A percentile compares a stretch with the other conserved stretches of the same genome.
Conservation (phyloP, 2,797 vertebrate species). For the Acrossocheilus fasciatus region DNA sequence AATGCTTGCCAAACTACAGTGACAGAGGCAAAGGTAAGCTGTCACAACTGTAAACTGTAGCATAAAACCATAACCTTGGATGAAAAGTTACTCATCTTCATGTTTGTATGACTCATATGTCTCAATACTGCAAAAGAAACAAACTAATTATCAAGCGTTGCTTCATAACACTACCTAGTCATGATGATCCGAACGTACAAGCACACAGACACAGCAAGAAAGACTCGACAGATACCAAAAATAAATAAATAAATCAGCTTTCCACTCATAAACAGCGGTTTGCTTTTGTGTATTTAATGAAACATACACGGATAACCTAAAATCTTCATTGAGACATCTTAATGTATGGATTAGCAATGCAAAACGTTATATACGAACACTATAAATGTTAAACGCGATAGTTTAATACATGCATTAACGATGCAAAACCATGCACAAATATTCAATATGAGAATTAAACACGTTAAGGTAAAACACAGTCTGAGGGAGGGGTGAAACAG, state of each 20-base stretch:
- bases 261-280: background rate
- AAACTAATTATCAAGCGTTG: background rate
- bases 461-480: conserved; percentile 6
- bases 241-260: background rate
- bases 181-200: background rate
- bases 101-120: background rate
- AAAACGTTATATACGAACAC: background rate
- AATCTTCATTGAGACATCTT: background rate
- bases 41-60: background rate
- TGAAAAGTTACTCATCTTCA: background rate
- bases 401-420: background rate
- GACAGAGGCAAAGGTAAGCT: background rate
- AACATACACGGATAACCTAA: background rate
- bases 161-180: background rate
- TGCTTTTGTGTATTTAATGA: background rate
- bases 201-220: background rate
- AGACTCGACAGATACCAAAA: background rate
- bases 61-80: background rate
- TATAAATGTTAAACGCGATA: background rate
- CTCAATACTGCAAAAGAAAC: background rate
- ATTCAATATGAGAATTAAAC: background rate
- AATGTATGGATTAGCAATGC: background rate
- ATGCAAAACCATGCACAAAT: background rate
- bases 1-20: background rate
- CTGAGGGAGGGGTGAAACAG: background rate